phyloP scores from a whole-genome alignment of 92 coral and sea anemone genomes.

The Bergia sp. region DNA sequence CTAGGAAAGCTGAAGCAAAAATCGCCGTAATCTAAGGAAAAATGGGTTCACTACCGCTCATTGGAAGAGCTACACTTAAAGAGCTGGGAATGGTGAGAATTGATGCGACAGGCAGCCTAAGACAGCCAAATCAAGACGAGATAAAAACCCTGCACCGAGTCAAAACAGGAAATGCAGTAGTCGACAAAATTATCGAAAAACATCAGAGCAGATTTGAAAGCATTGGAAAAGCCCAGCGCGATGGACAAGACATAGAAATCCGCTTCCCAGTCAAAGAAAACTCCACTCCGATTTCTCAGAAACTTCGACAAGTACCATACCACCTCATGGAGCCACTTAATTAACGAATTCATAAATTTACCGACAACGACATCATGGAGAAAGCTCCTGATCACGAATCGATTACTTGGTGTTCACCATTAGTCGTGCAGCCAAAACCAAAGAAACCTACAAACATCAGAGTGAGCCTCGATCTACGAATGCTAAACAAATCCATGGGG shows the following conservation, averaged over 20 bases:
- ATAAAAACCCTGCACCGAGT: neutral
- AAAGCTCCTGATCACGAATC: constrained; percentile 55
- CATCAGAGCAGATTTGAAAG: constrained; percentile 39
- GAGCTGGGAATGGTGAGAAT: neutral
- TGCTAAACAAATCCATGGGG: constrained; percentile 48
- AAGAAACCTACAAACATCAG: constrained; percentile 59
- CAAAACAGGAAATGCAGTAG: neutral
- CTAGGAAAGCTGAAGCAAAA: no score
- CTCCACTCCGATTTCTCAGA: constrained; percentile 56
- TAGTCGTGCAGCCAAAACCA: constrained; percentile 61
- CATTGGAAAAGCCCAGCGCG: constrained; percentile 56
- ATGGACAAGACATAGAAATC: constrained; percentile 60
- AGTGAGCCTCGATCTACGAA: constrained; percentile 46
- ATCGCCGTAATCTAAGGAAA: no score
- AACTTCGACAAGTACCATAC: constrained; percentile 60
- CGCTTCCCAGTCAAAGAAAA: constrained; percentile 58
- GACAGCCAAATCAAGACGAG: neutral
- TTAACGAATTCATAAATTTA: constrained; percentile 51
- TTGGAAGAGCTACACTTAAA: neutral
- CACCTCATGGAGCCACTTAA: constrained; percentile 63
- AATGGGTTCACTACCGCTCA: no score
- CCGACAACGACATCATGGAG: constrained; percentile 52
- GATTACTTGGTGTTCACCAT: constrained; percentile 53
- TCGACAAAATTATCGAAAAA: constrained; percentile 40
- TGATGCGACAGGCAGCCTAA: neutral